Evolutionary conservation across 2,888 invertebrate species (phyloP), one percentile per base, ranked within the genome.

Genomic region (Lamproptera curius): DNA sequence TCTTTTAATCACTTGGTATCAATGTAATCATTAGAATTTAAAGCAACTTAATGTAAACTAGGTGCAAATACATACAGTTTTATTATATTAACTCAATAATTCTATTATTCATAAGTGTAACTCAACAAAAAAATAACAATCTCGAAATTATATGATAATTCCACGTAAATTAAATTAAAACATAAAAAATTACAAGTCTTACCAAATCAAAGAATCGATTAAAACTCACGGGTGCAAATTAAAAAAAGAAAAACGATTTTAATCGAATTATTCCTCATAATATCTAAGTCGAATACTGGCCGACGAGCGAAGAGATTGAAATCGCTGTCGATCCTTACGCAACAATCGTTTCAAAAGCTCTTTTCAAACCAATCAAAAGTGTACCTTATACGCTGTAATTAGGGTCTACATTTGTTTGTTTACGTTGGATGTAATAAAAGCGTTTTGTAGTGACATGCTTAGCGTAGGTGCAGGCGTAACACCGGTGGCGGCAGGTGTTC

Each of bases 401-500:
- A 73, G 62, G 64, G 64, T 58, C 63, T 57, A 66, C 67, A 63
- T 62, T 63, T 39, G 37, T 52, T n/a, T 26, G 20, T n/a, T n/a
- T 6, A 43, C 41, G 40, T 23, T 43, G 47, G 47, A 46, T 52
- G 62, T 63, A 69, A 68, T 66, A 65, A 68, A 70, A 65, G 65
- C 69, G 61, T 65, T 65, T 66, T 75, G 69, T 62, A 62, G 65
- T 66, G 62, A 60, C 60, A 51, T 57, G 56, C 59, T 62, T 54
- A 57, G 57, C 63, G 82, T 78, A 70, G 80, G 81, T 73, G 80
- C 76, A 62, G 75, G 85, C 82, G 86, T 87, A 87, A 85, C 76
- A 77, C 84, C 77, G 72, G 86, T 82, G 73, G 86, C 79, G 71
- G 82, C 85, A 85, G 84, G 84, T 85, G 85, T 79, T 78, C 84